These are phyloP conservation scores for Podiceps cristatus DNA, from an alignment of 2,113 vertebrate species.

Conservation along the genomic window DNA sequence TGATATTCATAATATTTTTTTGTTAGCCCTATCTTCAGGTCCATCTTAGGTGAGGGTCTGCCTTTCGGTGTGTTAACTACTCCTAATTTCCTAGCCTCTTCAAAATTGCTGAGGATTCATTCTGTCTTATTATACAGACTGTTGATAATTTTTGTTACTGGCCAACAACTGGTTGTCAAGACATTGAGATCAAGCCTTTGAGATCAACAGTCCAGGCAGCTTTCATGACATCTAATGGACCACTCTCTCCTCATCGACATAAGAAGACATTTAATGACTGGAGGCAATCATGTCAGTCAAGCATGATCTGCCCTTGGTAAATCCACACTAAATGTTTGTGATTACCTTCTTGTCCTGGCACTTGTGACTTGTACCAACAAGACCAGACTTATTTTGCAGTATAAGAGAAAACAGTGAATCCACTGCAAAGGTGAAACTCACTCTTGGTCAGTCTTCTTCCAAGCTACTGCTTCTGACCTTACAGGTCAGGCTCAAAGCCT, in stretches of 20 bases:
- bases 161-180: not conserved
- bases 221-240: not conserved
- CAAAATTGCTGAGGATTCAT: not conserved
- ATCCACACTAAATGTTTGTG: not conserved
- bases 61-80: not conserved
- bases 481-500: not conserved
- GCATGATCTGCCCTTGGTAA: not conserved
- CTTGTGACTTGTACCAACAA: not conserved
- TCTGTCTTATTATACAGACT: not conserved
- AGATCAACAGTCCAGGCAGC: not conserved
- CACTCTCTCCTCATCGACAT: not conserved
- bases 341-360: not conserved
- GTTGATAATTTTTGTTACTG: not conserved
- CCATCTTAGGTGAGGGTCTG: not conserved
- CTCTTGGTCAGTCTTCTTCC: not conserved
- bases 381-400: not conserved
- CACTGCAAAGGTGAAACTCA: not conserved
- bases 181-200: not conserved
- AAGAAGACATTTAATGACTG: not conserved
- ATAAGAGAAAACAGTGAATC: not conserved
- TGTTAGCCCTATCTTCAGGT: not conserved
- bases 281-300: not conserved
- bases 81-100: not conserved
- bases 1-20: not conserved
- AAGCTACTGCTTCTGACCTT: not conserved